phyloP scores from a whole-genome alignment of 1,140 invertebrate species.

The Tetragnatha versicolor region DNA sequence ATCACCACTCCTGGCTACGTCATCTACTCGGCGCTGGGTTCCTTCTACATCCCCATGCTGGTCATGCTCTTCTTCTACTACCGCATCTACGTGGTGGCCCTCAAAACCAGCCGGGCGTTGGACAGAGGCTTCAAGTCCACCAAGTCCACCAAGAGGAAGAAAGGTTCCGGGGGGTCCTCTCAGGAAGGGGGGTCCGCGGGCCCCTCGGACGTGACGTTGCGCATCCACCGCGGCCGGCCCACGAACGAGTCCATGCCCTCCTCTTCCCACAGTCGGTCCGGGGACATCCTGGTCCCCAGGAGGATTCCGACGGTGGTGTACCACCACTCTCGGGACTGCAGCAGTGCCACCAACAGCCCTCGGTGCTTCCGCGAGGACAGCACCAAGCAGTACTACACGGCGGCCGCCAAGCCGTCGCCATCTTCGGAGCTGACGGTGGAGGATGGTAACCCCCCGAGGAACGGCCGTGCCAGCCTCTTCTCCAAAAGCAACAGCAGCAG shows the following conservation, averaged over 20 bases:
- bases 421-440: constrained; percentile 1
- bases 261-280: neutral
- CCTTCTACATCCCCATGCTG: constrained; percentile 95
- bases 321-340: constrained; percentile 32
- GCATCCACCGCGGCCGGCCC: constrained; percentile 81
- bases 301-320: constrained; percentile 45
- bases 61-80: constrained; percentile 98
- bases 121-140: constrained; percentile 85
- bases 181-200: constrained; percentile 65
- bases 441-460: neutral
- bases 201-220: constrained; percentile 77
- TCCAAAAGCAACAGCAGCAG: constrained; percentile 70
- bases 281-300: constrained; percentile 42
- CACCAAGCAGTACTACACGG: constrained; percentile 19
- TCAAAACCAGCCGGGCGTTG: constrained; percentile 86
- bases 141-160: constrained; percentile 67
- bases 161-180: constrained; percentile 59
- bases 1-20: constrained; percentile 86
- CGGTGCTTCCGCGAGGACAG: constrained; percentile 35
- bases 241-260: constrained; percentile 38
- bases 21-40: constrained; percentile 88
- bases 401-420: neutral
- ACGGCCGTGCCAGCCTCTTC: neutral
- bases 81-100: constrained; percentile 90
- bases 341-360: constrained; percentile 29